Conservation (phyloP, 1,140 invertebrate genomes). For the Odontomachus brunneus region DNA sequence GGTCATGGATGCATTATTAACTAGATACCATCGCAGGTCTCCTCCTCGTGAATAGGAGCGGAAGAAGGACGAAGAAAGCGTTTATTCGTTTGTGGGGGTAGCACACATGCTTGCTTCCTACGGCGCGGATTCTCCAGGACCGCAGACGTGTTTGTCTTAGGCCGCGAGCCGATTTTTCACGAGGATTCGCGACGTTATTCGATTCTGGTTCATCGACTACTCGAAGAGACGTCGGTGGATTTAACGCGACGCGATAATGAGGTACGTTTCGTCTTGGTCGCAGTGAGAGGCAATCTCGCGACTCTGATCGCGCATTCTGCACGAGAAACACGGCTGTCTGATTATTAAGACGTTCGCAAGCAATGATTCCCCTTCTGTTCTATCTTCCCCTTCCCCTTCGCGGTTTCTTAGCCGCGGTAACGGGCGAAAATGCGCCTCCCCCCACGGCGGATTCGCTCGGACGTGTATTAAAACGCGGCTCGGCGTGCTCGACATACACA, state of each 20-base stretch:
- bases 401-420: conserved; percentile 3
- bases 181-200: conserved; percentile 14
- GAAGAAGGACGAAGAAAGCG: neutral
- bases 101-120: conserved; percentile 2
- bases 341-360: no score
- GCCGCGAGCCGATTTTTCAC: conserved; percentile 43
- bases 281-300: conserved; percentile 3
- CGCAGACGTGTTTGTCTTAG: conserved; percentile 48
- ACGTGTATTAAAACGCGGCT: conserved; percentile 49
- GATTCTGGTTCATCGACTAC: conserved; percentile 20
- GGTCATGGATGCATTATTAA: conserved; percentile 57
- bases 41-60: conserved; percentile 16
- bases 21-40: conserved; percentile 54
- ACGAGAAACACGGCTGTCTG: no score
- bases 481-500: conserved; percentile 52
- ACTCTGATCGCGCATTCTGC: neutral
- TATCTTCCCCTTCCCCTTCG: no score
- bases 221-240: neutral
- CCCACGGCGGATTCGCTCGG: conserved; percentile 31
- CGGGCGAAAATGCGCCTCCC: conserved; percentile 27
- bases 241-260: conserved; percentile 26
- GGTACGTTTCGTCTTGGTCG: neutral
- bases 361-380: no score
- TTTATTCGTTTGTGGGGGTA: conserved; percentile 29
- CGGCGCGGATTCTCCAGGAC: neutral